A percentile compares a stretch with the other conserved stretches of the same genome.
Evolutionary conservation across 2,888 invertebrate genomes (phyloP).

Genomic region (Caenorhabditis macrosperma): DNA sequence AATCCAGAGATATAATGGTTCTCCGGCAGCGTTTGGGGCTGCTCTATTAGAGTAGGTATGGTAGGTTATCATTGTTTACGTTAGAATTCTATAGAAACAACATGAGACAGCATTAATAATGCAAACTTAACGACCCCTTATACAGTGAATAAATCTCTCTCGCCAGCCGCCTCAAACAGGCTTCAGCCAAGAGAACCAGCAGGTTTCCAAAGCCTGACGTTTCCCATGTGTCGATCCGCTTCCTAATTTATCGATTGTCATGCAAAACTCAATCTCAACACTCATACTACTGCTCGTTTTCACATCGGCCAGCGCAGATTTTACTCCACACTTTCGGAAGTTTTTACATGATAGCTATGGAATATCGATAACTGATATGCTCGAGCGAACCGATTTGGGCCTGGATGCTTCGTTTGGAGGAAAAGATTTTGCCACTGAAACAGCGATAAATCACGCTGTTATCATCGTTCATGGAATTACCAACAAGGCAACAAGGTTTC

Average conservation of each 20-base stretch:
- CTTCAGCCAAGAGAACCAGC: not conserved
- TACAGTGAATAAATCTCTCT: not conserved
- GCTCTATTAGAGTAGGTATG: no score
- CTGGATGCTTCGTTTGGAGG: slow-evolving; percentile 77
- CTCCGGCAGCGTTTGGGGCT: no score
- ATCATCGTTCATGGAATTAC: slow-evolving; percentile 79
- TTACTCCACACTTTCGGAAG: slow-evolving; percentile 71
- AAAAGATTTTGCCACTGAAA: slow-evolving; percentile 35
- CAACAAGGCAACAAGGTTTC: slow-evolving; percentile 72
- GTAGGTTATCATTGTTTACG: no score
- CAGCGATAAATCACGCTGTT: slow-evolving; percentile 69
- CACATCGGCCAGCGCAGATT: slow-evolving; percentile 50
- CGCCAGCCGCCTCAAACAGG: not conserved
- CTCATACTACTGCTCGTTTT: not conserved
- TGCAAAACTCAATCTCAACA: not conserved
- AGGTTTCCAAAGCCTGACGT: not conserved
- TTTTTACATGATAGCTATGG: slow-evolving; percentile 75
- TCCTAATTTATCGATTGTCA: not conserved
- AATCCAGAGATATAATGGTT: no score
- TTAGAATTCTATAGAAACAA: no score
- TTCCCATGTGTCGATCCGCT: not conserved
- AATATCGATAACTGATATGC: slow-evolving; percentile 68
- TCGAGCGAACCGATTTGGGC: slow-evolving; percentile 77
- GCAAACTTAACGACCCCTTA: no score
- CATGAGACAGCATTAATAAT: no score